phyloP scores from a whole-genome alignment of 2,113 vertebrate species.

The Chaetodon trifascialis region DNA sequence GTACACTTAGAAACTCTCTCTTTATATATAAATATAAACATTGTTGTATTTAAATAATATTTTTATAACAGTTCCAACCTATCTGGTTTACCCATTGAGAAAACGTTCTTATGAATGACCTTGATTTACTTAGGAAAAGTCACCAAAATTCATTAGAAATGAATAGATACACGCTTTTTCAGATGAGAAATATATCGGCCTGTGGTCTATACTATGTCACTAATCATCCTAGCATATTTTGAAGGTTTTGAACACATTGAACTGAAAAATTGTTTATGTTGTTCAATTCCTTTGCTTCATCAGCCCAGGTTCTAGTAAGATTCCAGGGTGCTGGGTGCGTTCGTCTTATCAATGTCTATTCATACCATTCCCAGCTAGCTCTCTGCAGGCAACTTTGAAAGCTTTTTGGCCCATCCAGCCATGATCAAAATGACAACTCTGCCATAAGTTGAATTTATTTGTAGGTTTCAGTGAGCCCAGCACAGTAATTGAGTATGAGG shows the following conservation, averaged over 20 bases:
- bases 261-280: not conserved
- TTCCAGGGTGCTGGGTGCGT: conserved; percentile 15
- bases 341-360: conserved; percentile 29
- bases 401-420: conserved; percentile 52
- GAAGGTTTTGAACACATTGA: not conserved
- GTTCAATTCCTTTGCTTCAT: not conserved
- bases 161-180: too few relatives aligned
- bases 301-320: not conserved
- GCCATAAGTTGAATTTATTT: conserved; percentile 71
- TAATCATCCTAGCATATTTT: too few relatives aligned
- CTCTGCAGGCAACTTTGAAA: conserved; percentile 38
- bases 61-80: too few relatives aligned
- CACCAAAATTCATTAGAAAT: too few relatives aligned
- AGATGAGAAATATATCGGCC: too few relatives aligned
- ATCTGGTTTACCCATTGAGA: too few relatives aligned
- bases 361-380: conserved; percentile 10
- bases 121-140: too few relatives aligned
- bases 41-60: too few relatives aligned
- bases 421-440: conserved; percentile 62
- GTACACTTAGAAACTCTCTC: too few relatives aligned
- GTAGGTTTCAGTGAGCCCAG: conserved; percentile 55
- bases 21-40: too few relatives aligned
- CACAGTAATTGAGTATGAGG: conserved; percentile 65
- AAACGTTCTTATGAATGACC: too few relatives aligned
- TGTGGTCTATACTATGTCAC: not conserved